Percentiles rank a stretch among this genome's conserved stretches.
These are phyloP conservation scores for Nymphalis io DNA, from an alignment of 1,140 invertebrate genomes.

Conservation along the genomic window DNA sequence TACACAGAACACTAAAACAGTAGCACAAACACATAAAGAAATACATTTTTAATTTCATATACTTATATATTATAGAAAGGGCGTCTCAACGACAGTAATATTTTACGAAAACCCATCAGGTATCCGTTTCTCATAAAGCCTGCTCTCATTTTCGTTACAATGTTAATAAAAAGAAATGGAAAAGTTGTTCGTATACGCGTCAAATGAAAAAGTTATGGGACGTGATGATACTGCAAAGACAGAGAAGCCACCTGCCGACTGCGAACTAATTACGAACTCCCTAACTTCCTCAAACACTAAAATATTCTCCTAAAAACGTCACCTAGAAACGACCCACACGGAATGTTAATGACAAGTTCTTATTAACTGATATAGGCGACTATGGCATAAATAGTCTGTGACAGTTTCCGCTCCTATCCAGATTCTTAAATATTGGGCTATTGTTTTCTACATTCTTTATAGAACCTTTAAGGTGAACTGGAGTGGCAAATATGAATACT, in stretches of 20 bases:
- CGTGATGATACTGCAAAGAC: conserved; percentile 77
- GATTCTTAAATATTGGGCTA: too few species aligned
- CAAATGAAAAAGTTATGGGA: conserved; percentile 78
- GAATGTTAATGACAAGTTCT: conserved; percentile 56
- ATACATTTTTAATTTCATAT: conserved; percentile 27
- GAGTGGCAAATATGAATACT: too few species aligned
- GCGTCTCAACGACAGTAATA: conserved; percentile 41
- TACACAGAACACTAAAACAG: not conserved
- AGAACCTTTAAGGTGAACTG: too few species aligned
- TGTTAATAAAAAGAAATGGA: conserved; percentile 79
- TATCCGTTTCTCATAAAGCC: conserved; percentile 74
- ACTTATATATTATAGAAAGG: conserved; percentile 22
- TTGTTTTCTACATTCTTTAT: too few species aligned
- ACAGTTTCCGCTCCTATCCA: not conserved
- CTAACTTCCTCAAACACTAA: conserved; percentile 77
- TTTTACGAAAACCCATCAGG: conserved; percentile 71
- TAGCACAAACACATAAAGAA: not conserved
- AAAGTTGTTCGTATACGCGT: conserved; percentile 73
- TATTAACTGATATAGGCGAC: conserved; percentile 11
- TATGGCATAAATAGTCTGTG: too few species aligned
- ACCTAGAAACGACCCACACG: conserved; percentile 55
- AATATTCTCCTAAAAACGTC: conserved; percentile 78
- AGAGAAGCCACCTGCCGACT: conserved; percentile 49
- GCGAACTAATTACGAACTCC: conserved; percentile 77
- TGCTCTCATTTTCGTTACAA: conserved; percentile 75